Evolutionary conservation across 2,797 vertebrate species (phyloP), one percentile per base, ranked within the genome.

Genomic region (Vireo griseus): DNA sequence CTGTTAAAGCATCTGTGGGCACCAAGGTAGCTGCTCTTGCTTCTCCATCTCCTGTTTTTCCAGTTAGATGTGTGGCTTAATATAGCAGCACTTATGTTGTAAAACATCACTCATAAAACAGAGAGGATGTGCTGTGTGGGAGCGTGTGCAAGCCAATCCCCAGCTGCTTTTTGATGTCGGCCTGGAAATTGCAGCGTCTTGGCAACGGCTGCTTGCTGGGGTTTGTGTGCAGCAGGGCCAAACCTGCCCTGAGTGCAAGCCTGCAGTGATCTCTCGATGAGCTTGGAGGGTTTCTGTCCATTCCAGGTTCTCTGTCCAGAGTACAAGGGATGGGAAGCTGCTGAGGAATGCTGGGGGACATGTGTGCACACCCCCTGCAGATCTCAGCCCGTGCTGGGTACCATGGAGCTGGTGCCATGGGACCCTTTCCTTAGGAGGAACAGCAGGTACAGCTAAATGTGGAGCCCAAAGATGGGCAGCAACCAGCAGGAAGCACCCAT

Each of bases 91-190:
- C 85, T 97, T 86, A 68, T 8, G 52, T 81, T 96, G 90, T 90
- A 95, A 91, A 96, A 92, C 94, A 93, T 86, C 55, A 1, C 88
- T 94, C 91, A 85, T 89, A 89, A 88, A 97, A 92, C 75, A 90
- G 81, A 85, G 88, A 93, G 94, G 94, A 96, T 97, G 91, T 88
- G 91, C 94, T 78, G 91, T 88, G 96, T 89, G 95, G 95, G 96
- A 93, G 94, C 65, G 1, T 65, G 91, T 11, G 2, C 62, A 59
- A 94, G 85, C 94, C 96, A 88, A 92, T 93, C 89, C 81, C 66
- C 89, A 89, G 85, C 72, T 86, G 88, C 93, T 94, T 96, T 95
- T 92, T 95, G 94, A 96, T 97, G 94, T 96, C 1, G 3, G 85
- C 78, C 88, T 95, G 86, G 75, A 95, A 94, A 92, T 95, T 13